Percentiles rank a stretch among this genome's conserved stretches.
phyloP scores from a whole-genome alignment of 2,797 vertebrate genomes.

The Melanotaenia pygmaea region DNA sequence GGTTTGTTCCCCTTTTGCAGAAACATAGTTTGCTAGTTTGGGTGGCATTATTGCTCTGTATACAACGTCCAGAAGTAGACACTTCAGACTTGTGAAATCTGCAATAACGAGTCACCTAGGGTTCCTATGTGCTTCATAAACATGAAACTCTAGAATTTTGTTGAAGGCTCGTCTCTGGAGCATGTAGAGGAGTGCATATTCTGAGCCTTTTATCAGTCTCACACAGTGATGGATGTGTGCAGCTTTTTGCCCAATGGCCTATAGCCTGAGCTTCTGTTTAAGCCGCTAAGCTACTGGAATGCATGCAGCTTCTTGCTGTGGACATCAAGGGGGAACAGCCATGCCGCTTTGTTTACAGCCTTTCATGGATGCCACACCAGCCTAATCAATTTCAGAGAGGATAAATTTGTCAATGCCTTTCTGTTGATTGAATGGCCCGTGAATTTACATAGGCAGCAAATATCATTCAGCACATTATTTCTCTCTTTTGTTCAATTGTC shows the following conservation, averaged over 20 bases:
- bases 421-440: conserved; percentile 41
- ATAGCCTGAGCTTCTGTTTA: conserved; percentile 73
- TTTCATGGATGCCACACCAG: conserved; percentile 69
- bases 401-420: conserved; percentile 56
- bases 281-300: conserved; percentile 78
- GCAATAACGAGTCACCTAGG: neutral
- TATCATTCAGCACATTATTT: conserved; percentile 18
- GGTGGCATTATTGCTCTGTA: neutral
- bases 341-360: conserved; percentile 69
- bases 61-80: neutral
- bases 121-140: conserved; percentile 5
- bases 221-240: conserved; percentile 78
- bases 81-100: conserved; percentile 3
- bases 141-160: neutral
- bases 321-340: conserved; percentile 66
- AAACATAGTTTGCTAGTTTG: neutral
- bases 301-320: conserved; percentile 69
- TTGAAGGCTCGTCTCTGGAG: conserved; percentile 26
- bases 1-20: neutral
- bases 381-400: conserved; percentile 65
- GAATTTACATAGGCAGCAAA: conserved; percentile 30
- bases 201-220: conserved; percentile 71
- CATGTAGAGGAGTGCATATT: conserved; percentile 49
- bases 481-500: neutral
- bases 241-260: conserved; percentile 72